Evolutionary conservation across 2,888 invertebrate species (phyloP).

Genomic region (Platypus cylindrus): DNA sequence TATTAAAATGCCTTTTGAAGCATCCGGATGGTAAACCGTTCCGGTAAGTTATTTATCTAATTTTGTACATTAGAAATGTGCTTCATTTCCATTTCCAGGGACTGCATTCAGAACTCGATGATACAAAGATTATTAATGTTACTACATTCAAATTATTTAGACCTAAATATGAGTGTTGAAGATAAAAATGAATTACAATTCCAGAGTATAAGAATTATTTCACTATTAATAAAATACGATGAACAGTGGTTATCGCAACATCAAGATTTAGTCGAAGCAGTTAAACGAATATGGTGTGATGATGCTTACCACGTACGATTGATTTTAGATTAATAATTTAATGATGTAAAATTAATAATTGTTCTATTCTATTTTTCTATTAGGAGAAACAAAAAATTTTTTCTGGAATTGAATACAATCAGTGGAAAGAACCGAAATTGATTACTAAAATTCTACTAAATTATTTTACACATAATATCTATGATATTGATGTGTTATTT

Average conservation of each 20-base stretch:
- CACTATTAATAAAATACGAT: slow-evolving; percentile 68
- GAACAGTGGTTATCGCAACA: slow-evolving; percentile 79
- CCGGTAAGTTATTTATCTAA: slow-evolving; percentile 10
- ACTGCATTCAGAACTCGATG: slow-evolving; percentile 57
- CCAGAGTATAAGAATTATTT: slow-evolving; percentile 71
- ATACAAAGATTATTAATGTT: slow-evolving; percentile 48
- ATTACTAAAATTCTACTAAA: slow-evolving; percentile 85
- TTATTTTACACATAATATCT: slow-evolving; percentile 82
- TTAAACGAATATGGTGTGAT: slow-evolving; percentile 79
- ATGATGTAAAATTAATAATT: not conserved
- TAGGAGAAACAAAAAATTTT: slow-evolving; percentile 3
- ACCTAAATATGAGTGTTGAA: slow-evolving; percentile 10
- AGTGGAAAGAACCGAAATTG: slow-evolving; percentile 86
- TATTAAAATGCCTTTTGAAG: slow-evolving; percentile 70
- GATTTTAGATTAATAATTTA: slow-evolving; percentile 31
- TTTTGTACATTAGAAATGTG: not conserved
- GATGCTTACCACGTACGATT: slow-evolving; percentile 73
- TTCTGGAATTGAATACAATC: slow-evolving; percentile 52
- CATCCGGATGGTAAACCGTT: slow-evolving; percentile 70
- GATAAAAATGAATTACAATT: slow-evolving; percentile 73
- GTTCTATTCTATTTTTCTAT: not conserved
- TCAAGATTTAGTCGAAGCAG: slow-evolving; percentile 60
- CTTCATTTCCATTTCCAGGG: slow-evolving; percentile 34
- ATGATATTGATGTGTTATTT: slow-evolving; percentile 82
- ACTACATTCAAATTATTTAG: slow-evolving; percentile 34